Conservation (phyloP, 2,113 vertebrate species). For the Silurus glanis region DNA sequence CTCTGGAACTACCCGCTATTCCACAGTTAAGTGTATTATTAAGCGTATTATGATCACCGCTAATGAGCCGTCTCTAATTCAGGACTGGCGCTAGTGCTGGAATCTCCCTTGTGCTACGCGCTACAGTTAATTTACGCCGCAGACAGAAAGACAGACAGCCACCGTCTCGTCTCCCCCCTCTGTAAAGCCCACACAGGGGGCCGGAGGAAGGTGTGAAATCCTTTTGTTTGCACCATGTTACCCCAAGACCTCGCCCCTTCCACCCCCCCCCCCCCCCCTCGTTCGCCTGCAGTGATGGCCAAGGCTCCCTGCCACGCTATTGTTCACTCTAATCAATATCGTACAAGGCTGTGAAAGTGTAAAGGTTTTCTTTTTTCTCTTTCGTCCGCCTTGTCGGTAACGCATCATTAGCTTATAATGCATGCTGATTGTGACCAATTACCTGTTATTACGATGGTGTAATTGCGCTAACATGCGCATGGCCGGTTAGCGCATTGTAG, state of each 20-base stretch:
- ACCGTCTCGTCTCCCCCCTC: not conserved
- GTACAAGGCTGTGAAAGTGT: conserved; percentile 17
- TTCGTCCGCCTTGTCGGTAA: not conserved
- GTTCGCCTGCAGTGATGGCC: conserved; percentile 33
- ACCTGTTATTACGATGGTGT: conserved; percentile 37
- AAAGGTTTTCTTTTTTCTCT: conserved; percentile 14
- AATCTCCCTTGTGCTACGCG: conserved; percentile 6
- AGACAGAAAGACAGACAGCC: conserved; percentile 23
- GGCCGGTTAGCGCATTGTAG: not conserved
- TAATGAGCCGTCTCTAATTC: not conserved
- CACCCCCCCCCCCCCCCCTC: conserved; percentile 1
- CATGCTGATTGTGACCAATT: conserved; percentile 45
- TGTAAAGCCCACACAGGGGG: conserved; percentile 13
- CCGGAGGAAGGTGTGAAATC: conserved; percentile 38
- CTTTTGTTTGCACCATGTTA: conserved; percentile 40
- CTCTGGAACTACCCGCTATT: not conserved
- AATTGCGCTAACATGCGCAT: conserved; percentile 5
- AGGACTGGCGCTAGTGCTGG: conserved; percentile 11
- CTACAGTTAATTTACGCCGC: not conserved
- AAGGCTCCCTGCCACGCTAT: conserved; percentile 32
- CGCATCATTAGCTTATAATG: conserved; percentile 47
- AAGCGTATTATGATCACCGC: not conserved
- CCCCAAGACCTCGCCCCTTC: conserved; percentile 30
- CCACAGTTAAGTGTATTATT: not conserved
- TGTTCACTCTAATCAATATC: conserved; percentile 49